Percentiles rank a stretch among this genome's conserved stretches.
These are phyloP conservation scores for Plestiodon gilberti DNA, from an alignment of 2,113 vertebrate species.

Conservation along the genomic window DNA sequence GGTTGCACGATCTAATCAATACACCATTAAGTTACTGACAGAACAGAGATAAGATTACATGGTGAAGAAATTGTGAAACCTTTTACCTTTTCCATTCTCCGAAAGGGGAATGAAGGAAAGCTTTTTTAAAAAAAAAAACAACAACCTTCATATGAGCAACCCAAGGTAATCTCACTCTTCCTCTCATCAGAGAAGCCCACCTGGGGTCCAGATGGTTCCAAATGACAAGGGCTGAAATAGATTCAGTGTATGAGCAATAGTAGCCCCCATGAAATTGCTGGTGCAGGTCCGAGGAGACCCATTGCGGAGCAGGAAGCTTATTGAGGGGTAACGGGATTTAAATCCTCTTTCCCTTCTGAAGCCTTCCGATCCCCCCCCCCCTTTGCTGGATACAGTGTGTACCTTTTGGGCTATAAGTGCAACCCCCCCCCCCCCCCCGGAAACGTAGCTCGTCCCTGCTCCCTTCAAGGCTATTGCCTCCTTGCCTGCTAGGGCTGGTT, in stretches of 20 bases:
- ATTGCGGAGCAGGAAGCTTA: too few species aligned
- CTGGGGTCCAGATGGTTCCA: neutral
- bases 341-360: too few species aligned
- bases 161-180: slow-evolving; percentile 40
- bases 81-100: slow-evolving; percentile 60
- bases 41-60: slow-evolving; percentile 44
- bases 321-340: too few species aligned
- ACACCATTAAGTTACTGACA: slow-evolving; percentile 62
- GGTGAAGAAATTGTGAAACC: slow-evolving; percentile 59
- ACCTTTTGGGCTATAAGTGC: too few species aligned
- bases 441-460: too few species aligned
- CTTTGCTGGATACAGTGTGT: too few species aligned
- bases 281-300: too few species aligned
- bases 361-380: too few species aligned
- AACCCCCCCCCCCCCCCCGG: too few species aligned
- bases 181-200: neutral
- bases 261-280: neutral
- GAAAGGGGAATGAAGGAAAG: slow-evolving; percentile 54
- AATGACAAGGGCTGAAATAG: neutral
- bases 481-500: too few species aligned
- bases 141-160: slow-evolving; percentile 53
- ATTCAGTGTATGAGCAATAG: neutral
- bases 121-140: slow-evolving; percentile 39
- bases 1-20: slow-evolving; percentile 58
- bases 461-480: too few species aligned